Base-by-base conservation (phyloP, 2,797 vertebrate species). In the Megaceryle alcyon region DNA sequence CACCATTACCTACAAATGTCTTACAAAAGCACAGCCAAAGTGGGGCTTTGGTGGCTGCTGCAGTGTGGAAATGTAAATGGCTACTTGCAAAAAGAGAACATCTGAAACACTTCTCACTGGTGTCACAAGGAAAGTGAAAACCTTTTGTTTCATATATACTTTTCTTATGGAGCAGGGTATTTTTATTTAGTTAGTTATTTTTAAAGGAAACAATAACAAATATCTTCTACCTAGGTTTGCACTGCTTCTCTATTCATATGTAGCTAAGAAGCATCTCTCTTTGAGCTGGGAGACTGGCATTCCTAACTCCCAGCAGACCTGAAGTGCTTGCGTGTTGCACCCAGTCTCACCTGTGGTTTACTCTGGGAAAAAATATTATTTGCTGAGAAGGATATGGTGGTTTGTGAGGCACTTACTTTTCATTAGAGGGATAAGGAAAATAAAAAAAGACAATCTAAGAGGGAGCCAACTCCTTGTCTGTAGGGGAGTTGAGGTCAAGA, bases 1-100 rank as follows among this genome's bases (percentile, higher is more conserved):
- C 5, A 4, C 1, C 0, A 0, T 72, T 72, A 57, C 46, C 51
- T 56, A 1, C 18, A 29, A 33, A 10, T 0, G 0, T 19, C n/a
- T 41, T 61, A 21, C 14, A 86, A 82, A 78, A 83, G 17, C 29
- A n/a, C 26, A 33, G 53, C 19, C 29, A 69, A 39, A 81, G 10
- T 0, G 3, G 18, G 51, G 21, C 3, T 26, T 75, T 44, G 14
- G n/a, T 49, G 35, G 25, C 31, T 5, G 1, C 43, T 53, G 33
- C 3, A 6, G 6, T 0, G 2, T 31, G 44, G 61, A 89, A 83
- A 82, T 5, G 4, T 31, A 44, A 72, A 76, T 51, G n/a, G 39
- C 29, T n/a, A 0, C 29, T 44, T 64, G 46, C 44, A 49, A 16
- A 69, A 59, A 71, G 12, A 54, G 9, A 79, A 33, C 2, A 2